phyloP scores from a whole-genome alignment of 2,113 vertebrate species.

The Corythaixoides concolor region DNA sequence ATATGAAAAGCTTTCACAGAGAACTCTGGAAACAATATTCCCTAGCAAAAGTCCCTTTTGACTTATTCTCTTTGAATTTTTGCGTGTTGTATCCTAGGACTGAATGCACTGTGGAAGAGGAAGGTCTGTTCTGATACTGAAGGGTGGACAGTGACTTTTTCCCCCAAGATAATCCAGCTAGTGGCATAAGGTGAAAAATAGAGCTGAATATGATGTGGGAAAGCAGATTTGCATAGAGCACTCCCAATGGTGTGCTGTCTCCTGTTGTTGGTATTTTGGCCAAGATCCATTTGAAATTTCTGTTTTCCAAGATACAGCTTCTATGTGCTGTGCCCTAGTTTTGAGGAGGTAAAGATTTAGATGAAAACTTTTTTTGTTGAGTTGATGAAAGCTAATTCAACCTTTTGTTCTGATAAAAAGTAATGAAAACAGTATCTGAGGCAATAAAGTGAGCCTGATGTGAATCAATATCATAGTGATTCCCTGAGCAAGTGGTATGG shows the following conservation, averaged over 20 bases:
- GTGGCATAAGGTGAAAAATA: background rate
- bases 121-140: background rate
- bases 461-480: slow-evolving; percentile 1
- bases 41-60: background rate
- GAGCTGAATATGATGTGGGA: background rate
- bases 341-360: background rate
- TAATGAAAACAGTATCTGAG: background rate
- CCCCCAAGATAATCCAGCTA: background rate
- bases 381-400: background rate
- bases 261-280: background rate
- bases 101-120: background rate
- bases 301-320: background rate
- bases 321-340: background rate
- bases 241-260: background rate
- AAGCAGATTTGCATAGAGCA: background rate
- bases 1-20: background rate
- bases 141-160: background rate
- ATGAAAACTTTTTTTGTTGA: background rate
- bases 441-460: background rate
- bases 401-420: background rate
- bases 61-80: background rate
- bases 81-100: background rate
- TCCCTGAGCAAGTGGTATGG: background rate
- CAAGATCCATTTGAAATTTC: background rate
- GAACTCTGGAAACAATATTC: background rate